Evolutionary conservation across 1,140 invertebrate species (phyloP), one percentile per base, ranked within the genome.

Genomic region (Formica exsecta): DNA sequence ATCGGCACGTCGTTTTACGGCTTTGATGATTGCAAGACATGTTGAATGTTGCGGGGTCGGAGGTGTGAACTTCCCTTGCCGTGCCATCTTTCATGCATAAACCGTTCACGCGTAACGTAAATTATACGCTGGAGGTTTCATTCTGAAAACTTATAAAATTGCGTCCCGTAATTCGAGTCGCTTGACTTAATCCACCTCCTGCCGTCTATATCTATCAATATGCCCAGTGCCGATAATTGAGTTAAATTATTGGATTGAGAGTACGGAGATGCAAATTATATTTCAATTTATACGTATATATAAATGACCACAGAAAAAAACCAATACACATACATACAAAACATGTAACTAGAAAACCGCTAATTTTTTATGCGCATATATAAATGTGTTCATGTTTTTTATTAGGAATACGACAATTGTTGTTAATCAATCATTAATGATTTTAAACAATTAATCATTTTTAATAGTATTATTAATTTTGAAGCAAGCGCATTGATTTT

Each of bases 241-340:
- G 84, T 89, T 92, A 87, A 93, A 92, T 92, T 93, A 92, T 93
- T 89, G 84, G 77, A 91, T 84, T 83, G 86, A 85, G 66, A 86
- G 84, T 84, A 41, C 38, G 86, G 89, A 90, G 75, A 81, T 87
- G 85, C 71, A 36, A 79, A 59, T 93, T 92, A 92, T 92, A 90
- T 91, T 89, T 93, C 92, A 91, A 93, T 93, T 89, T 89, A 85
- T 44, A 16, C 74, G 19, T 8, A 74, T 32, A 51, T n/a, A 7
- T 48, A 59, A 54, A 74, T 41, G 62, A 68, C 57, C 59, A 91
- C 19, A 48, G 89, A 92, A 92, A 89, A 89, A 70, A 81, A 75
- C 89, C 86, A 90, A 86, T 86, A 9, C 9, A 19, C 5, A 51
- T 2, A 51, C 48, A 44, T 7, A 51, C 25, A 2, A 36, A 41